Conservation (phyloP, 2,888 invertebrate species). For the Leucophora obtusa region DNA sequence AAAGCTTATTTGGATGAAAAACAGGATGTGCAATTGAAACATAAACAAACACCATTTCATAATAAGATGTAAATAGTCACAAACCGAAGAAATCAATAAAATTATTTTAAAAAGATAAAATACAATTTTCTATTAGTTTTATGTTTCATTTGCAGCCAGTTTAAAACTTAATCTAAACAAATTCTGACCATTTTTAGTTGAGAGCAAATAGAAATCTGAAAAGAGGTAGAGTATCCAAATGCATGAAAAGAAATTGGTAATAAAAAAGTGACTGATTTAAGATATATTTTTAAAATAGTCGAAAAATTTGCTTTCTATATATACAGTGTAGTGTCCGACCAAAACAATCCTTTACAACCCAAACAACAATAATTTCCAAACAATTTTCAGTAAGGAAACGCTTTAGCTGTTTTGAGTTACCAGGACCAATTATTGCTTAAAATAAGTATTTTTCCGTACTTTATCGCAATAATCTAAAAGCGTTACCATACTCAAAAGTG, state of each 20-base stretch:
- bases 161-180: conserved; percentile 42
- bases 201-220: conserved; percentile 27
- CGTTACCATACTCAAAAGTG: too few species aligned
- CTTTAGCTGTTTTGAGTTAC: too few species aligned
- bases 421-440: too few species aligned
- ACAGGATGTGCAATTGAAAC: conserved; percentile 39
- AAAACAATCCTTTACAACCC: too few species aligned
- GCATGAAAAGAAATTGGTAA: too few species aligned
- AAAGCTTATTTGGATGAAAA: conserved; percentile 41
- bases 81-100: neutral
- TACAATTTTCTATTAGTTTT: conserved; percentile 24
- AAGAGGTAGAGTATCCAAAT: neutral
- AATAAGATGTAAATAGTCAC: neutral
- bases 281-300: conserved; percentile 1
- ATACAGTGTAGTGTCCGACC: too few species aligned
- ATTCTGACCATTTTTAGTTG: conserved; percentile 17
- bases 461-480: too few species aligned
- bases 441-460: too few species aligned
- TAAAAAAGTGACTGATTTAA: too few species aligned
- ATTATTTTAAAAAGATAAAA: conserved; percentile 6
- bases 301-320: neutral
- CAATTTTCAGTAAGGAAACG: too few species aligned
- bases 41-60: neutral
- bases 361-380: too few species aligned
- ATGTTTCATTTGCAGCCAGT: conserved; percentile 39